phyloP scores from a whole-genome alignment of 2,113 vertebrate genomes.

The Xerus inauris region DNA sequence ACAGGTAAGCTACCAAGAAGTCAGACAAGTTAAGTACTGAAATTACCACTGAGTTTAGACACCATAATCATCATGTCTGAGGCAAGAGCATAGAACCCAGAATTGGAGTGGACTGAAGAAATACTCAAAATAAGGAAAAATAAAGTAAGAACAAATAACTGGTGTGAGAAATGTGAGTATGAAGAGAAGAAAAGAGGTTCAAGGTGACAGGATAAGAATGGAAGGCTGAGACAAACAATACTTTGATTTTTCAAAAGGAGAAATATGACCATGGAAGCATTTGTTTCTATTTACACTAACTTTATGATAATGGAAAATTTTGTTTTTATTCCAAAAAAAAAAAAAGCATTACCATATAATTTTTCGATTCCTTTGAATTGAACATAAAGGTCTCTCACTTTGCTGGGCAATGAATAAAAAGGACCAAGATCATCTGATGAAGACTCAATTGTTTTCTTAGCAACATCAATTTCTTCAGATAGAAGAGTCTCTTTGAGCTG shows the following conservation, averaged over 20 bases:
- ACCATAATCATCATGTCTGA: not conserved
- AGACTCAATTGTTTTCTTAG: conserved; percentile 87
- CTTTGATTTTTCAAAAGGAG: conserved; percentile 17
- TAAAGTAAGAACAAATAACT: not conserved
- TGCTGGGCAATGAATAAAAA: conserved; percentile 96
- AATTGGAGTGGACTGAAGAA: not conserved
- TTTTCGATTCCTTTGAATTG: conserved; percentile 92
- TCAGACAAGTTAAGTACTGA: not conserved
- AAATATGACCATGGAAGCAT: not conserved
- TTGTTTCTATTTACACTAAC: not conserved
- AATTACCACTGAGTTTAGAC: not conserved
- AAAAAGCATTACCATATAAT: conserved; percentile 92
- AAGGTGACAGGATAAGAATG: not conserved
- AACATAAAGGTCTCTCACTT: conserved; percentile 93
- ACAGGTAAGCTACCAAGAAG: not conserved
- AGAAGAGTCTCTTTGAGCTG: conserved; percentile 90
- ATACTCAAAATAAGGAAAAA: not conserved
- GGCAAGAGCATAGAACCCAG: not conserved
- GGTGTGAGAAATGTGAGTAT: not conserved
- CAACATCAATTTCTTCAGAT: conserved; percentile 92
- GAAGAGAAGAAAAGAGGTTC: not conserved
- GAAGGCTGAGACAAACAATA: not conserved
- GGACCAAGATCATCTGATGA: conserved; percentile 92
- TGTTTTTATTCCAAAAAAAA: conserved; percentile 51
- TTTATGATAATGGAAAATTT: not conserved